Evolutionary conservation across 1,140 invertebrate species (phyloP).

Genomic region (Drosophila tristis): DNA sequence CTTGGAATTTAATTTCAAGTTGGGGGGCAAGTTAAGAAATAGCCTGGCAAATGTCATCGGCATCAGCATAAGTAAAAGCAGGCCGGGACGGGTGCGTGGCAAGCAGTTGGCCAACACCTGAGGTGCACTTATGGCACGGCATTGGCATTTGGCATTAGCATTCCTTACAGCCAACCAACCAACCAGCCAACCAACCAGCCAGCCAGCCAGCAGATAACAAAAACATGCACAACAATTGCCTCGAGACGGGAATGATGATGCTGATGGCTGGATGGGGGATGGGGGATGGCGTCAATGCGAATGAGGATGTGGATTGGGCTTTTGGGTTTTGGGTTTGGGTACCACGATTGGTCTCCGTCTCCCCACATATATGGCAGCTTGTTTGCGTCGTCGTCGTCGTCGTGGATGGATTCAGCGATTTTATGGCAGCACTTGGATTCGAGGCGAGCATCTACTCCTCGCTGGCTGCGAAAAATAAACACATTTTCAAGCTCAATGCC

Average conservation of each 20-base stretch:
- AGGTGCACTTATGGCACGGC: slow-evolving; percentile 74
- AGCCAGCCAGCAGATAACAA: slow-evolving; percentile 64
- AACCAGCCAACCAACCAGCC: slow-evolving; percentile 39
- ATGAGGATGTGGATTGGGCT: slow-evolving; percentile 18
- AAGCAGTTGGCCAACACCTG: slow-evolving; percentile 61
- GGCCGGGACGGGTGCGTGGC: neutral
- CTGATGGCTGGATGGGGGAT: slow-evolving; percentile 9
- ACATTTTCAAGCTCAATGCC: slow-evolving; percentile 82
- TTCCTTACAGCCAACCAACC: slow-evolving; percentile 72
- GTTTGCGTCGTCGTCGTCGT: slow-evolving; percentile 53
- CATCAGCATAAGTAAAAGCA: slow-evolving; percentile 42
- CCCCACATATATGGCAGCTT: slow-evolving; percentile 54
- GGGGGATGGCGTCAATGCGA: too few species aligned
- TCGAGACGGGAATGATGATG: slow-evolving; percentile 55
- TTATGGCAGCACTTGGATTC: slow-evolving; percentile 77
- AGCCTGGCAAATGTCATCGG: slow-evolving; percentile 65
- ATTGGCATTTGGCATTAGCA: slow-evolving; percentile 66
- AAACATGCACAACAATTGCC: slow-evolving; percentile 77
- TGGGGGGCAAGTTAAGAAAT: slow-evolving; percentile 71
- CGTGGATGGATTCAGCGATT: slow-evolving; percentile 76
- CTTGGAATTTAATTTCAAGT: slow-evolving; percentile 62
- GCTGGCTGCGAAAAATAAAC: slow-evolving; percentile 63
- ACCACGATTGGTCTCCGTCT: slow-evolving; percentile 30
- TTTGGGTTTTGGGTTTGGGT: slow-evolving; percentile 15
- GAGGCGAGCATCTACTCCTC: slow-evolving; percentile 9